Percentiles rank a stretch among this genome's conserved stretches.
Conservation (phyloP, 2,888 invertebrate species). For the Smittia aterrima region DNA sequence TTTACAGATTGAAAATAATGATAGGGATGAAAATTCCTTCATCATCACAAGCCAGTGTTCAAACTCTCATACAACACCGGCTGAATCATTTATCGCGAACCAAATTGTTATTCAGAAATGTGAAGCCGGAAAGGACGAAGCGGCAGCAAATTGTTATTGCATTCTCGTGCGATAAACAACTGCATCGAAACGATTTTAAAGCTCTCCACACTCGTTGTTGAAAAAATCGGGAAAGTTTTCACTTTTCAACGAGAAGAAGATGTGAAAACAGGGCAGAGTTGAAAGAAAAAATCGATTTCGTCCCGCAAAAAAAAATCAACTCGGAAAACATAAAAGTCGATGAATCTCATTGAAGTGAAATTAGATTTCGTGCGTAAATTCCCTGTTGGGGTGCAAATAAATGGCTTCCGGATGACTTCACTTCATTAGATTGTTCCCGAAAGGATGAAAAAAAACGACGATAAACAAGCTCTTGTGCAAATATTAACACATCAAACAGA, state of each 20-base stretch:
- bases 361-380: too few species aligned
- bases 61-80: too few species aligned
- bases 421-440: not conserved
- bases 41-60: too few species aligned
- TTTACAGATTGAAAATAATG: too few species aligned
- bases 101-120: too few species aligned
- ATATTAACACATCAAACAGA: not conserved
- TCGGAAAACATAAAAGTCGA: constrained; percentile 7
- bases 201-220: not conserved
- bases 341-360: too few species aligned
- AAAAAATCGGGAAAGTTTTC: not conserved
- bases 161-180: not conserved
- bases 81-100: too few species aligned
- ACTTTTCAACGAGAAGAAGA: not conserved
- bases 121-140: too few species aligned
- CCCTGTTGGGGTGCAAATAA: too few species aligned
- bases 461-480: not conserved
- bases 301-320: not conserved
- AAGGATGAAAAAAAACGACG: not conserved
- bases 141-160: too few species aligned
- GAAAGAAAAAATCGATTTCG: not conserved
- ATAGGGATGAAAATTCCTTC: too few species aligned
- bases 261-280: not conserved
- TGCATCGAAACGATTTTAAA: not conserved
- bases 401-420: not conserved